Conservation (phyloP, 23 tunicate genomes). For the Styela clava region DNA sequence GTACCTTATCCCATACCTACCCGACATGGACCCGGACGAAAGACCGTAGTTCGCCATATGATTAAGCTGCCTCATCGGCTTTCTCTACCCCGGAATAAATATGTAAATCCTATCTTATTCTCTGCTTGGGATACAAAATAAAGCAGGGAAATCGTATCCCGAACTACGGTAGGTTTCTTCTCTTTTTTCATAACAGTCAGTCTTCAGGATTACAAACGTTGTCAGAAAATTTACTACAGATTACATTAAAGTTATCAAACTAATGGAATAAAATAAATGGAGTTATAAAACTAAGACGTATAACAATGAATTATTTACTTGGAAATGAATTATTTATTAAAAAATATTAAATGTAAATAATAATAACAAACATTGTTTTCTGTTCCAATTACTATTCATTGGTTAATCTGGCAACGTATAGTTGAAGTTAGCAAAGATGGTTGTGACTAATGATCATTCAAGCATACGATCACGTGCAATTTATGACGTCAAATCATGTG, state of each 20-base stretch:
- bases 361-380: background rate
- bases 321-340: no score
- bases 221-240: no score
- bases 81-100: background rate
- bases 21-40: no score
- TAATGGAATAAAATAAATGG: no score
- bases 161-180: background rate
- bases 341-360: no score
- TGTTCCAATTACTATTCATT: background rate
- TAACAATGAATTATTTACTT: no score
- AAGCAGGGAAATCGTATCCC: background rate
- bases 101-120: no score
- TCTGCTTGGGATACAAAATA: no score
- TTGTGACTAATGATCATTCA: conserved; percentile 24
- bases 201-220: no score
- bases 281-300: no score
- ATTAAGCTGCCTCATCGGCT: background rate
- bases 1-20: background rate
- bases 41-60: no score
- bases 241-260: no score
- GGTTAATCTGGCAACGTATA: background rate
- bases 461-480: conserved; percentile 19
- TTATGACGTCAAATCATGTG: conserved; percentile 25
- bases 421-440: background rate
- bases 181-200: background rate